Conservation (phyloP, 2,797 vertebrate genomes). For the Morelia viridis region DNA sequence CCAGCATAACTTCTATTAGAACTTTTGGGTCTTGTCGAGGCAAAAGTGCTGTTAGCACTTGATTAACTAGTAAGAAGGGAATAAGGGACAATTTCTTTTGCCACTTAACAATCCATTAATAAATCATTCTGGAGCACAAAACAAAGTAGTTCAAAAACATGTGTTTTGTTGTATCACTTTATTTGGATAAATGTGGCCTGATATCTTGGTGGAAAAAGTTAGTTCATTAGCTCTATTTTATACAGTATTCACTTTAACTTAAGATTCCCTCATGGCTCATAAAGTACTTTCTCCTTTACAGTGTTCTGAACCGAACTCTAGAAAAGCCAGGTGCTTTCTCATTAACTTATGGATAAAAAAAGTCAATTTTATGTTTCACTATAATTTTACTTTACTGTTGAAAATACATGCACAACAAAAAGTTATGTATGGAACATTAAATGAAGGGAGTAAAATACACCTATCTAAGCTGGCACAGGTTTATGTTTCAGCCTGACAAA, state of each 20-base stretch:
- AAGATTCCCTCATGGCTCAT: constrained; percentile 33
- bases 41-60: constrained; percentile 43
- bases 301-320: constrained; percentile 35
- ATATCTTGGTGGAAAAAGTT: constrained; percentile 18
- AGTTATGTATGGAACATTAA: neutral
- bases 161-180: constrained; percentile 30
- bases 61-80: constrained; percentile 49
- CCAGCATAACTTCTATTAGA: constrained; percentile 23
- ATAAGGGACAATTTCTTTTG: constrained; percentile 38
- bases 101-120: constrained; percentile 45
- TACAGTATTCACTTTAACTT: constrained; percentile 30
- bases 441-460: neutral
- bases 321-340: constrained; percentile 9
- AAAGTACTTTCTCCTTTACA: constrained; percentile 42
- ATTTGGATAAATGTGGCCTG: constrained; percentile 31
- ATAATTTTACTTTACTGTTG: constrained; percentile 4
- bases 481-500: neutral
- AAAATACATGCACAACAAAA: neutral
- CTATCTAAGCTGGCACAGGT: neutral
- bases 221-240: constrained; percentile 28
- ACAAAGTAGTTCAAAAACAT: constrained; percentile 5
- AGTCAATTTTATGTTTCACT: constrained; percentile 16
- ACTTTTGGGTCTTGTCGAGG: constrained; percentile 24
- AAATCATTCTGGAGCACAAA: constrained; percentile 29
- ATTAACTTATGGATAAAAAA: constrained; percentile 33